Conservation (phyloP, 2,888 invertebrate species). For the Drosophila pseudotalamancana region DNA sequence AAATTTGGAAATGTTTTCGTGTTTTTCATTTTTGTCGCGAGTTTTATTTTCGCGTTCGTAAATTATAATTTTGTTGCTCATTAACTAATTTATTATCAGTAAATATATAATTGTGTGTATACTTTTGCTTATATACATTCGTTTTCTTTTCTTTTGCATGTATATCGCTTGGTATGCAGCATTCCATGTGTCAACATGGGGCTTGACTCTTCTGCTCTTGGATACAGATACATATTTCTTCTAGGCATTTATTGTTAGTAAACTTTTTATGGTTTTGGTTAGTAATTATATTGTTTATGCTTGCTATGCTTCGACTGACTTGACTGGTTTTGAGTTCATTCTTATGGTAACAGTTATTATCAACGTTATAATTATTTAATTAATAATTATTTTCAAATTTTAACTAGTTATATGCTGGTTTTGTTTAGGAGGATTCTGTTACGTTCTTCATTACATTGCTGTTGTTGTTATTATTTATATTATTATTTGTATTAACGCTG, state of each 20-base stretch:
- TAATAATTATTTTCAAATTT: conserved; percentile 55
- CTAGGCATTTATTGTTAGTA: conserved; percentile 62
- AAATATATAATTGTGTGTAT: conserved; percentile 61
- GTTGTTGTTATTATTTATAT: conserved; percentile 27
- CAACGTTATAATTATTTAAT: conserved; percentile 67
- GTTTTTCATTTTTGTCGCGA: conserved; percentile 42
- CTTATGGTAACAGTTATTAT: conserved; percentile 67
- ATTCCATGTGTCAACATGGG: conserved; percentile 74
- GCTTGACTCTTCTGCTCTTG: conserved; percentile 48
- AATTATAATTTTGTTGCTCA: conserved; percentile 42
- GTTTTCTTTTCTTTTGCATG: conserved; percentile 68
- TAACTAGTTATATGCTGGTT: conserved; percentile 65
- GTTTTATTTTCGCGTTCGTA: conserved; percentile 42
- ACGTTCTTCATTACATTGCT: conserved; percentile 60
- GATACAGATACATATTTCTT: conserved; percentile 30
- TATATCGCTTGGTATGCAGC: conserved; percentile 46
- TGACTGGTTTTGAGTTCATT: conserved; percentile 55
- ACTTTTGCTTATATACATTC: conserved; percentile 56
- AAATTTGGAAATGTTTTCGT: conserved; percentile 10
- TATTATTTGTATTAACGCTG: conserved; percentile 46
- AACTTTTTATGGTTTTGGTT: conserved; percentile 52
- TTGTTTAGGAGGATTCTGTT: conserved; percentile 76
- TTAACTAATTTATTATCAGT: conserved; percentile 74
- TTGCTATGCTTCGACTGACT: conserved; percentile 76
- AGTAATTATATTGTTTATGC: conserved; percentile 54